Conservation (phyloP, 2,888 invertebrate species). For the Stegophylla sp. region DNA sequence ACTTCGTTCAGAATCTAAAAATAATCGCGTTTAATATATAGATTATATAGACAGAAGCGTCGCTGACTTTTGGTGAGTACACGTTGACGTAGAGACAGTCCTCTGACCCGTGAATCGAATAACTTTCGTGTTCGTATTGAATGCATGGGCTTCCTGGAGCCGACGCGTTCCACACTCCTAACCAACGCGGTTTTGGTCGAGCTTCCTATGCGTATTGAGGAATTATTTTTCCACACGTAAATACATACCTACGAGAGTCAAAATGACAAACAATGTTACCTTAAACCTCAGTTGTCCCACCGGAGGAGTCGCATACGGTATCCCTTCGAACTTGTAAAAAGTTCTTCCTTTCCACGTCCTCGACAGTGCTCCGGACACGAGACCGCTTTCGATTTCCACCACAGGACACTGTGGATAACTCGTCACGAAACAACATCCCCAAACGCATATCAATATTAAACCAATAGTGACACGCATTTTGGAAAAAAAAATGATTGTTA, state of each 20-base stretch:
- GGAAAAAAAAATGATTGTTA: not conserved
- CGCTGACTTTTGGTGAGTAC: conserved; percentile 60
- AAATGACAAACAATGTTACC: conserved; percentile 45
- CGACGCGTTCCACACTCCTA: conserved; percentile 74
- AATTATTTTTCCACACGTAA: no score
- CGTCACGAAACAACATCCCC: not conserved
- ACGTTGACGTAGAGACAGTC: conserved; percentile 61
- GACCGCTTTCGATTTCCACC: conserved; percentile 59
- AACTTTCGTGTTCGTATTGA: conserved; percentile 69
- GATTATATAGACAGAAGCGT: no score
- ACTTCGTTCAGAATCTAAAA: no score
- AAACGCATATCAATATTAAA: not conserved
- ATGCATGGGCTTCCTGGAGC: conserved; percentile 70
- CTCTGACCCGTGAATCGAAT: conserved; percentile 60
- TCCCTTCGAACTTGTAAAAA: conserved; percentile 61
- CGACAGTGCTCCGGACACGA: conserved; percentile 51
- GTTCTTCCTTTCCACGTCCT: conserved; percentile 60
- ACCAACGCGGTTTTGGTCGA: conserved; percentile 70
- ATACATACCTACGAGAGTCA: not conserved
- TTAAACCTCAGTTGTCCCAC: conserved; percentile 61
- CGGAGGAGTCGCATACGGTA: conserved; percentile 62
- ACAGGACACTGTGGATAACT: conserved; percentile 14
- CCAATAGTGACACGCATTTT: not conserved
- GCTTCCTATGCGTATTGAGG: no score
- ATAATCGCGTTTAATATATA: no score